Base-by-base conservation (phyloP, 2,113 vertebrate species). In the Riparia riparia region DNA sequence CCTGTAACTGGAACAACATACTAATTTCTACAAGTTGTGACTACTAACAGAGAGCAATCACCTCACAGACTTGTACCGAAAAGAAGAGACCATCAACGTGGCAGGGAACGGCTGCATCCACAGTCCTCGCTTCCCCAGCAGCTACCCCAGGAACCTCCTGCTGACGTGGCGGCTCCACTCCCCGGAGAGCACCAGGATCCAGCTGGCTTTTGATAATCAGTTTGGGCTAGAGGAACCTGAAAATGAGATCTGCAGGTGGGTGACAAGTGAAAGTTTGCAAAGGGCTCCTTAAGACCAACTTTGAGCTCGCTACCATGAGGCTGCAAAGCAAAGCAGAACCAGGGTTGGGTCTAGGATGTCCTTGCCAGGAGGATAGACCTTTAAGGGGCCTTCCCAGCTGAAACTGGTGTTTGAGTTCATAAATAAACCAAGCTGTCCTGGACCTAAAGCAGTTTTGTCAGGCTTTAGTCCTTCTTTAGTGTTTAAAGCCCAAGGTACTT, bases 21-120 rank as follows among this genome's bases (percentile, higher is more conserved):
- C 97, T 99, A 98, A 99, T 98, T 98, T 98, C 97, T 98, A 98
- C 98, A 96, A 98, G 98, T 98, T 99, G 98, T 99, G 98, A 98
- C 97, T 98, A 98, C 98, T 99, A 99, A 99, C 98, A 98, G 98
- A 99, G 97, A 98, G 98, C 98, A 99, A 99, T 99, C 98, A 95
- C 98, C 99, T 99, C 98, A 99, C 99, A 99, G 99, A 99, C 98
- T 98, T 99, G 97, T 99, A 99, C 98, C 98, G 98, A 93, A 99
- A 98, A 96, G 99, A 99, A 87, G 99, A 99, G 93, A 98, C 97
- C 96, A 96, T 99, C 98, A 97, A 96, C 9, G 98, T 99, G 95
- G 98, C 98, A 44, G 96, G 97, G 86, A 98, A 97, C 1, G 99
- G 99, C 92, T 97, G 97, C 80, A 94, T 99, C 97, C 98, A 98